Base-by-base conservation (phyloP, 2,888 invertebrate species). In the Iphiclides podalirius region DNA sequence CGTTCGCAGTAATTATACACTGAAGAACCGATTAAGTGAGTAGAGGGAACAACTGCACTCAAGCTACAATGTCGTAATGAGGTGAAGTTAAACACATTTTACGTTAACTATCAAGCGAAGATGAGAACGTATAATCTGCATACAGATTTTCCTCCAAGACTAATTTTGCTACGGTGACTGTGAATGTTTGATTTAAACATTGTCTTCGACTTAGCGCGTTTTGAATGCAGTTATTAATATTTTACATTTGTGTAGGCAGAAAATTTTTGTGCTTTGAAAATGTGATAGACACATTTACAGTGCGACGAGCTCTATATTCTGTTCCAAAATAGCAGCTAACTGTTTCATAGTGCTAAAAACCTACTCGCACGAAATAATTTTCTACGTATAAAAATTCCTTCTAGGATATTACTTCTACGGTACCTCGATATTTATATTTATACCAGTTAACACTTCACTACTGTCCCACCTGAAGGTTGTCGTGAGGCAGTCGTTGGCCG, bases 131-230 rank as follows among this genome's bases (percentile, higher is more conserved):
- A 47, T 26, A 44, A 15, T 44, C 20, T 16, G 43, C 43, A 36
- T 14, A 44, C 26, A 23, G 39, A 47, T 34, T 39, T 47, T 26
- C 23, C 34, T 34, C 26, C 45, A 15, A 34, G 34, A 47, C 46
- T 39, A 39, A 39, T 40, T 47, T 34, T 6, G 11, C 34, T 34
- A 4, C 17, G n/a, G 35, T 11, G 17, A 38, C 14, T 20, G 33
- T 8, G 15, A 11, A 26, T 35, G 43, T 40, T 46, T 16, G 26
- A 39, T 14, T 40, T 35, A 38, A 15, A 11, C 39, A 39, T 40
- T 39, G 26, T 40, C 26, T 47, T 39, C 34, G 37, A 47, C 12
- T 47, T 39, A 34, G 13, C 41, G 9, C 26, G 11, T 13, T 33
- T 15, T 31, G 11, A 36, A 36, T 44, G 36, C 35, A 44, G 44